phyloP scores from a whole-genome alignment of 2,797 vertebrate species.

The Dromococcyx pavoninus region DNA sequence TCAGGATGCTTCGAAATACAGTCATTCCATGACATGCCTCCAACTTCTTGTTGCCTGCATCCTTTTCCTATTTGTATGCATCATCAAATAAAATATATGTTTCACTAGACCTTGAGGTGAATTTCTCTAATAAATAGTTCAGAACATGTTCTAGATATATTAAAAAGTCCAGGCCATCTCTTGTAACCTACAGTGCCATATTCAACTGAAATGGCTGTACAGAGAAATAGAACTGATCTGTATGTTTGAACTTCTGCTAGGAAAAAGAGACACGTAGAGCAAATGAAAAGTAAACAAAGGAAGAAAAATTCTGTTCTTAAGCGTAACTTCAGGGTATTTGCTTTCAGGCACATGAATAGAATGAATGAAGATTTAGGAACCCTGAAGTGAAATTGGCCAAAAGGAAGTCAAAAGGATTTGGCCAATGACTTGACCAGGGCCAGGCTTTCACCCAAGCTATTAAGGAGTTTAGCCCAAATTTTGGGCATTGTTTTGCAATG shows the following conservation, averaged over 20 bases:
- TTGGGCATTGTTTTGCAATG: not conserved
- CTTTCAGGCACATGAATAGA: not conserved
- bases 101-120: not conserved
- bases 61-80: not conserved
- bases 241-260: not conserved
- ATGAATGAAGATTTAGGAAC: not conserved
- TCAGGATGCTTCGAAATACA: not conserved
- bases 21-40: not conserved
- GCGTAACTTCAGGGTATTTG: not conserved
- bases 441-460: not conserved
- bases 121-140: not conserved
- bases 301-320: not conserved
- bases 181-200: not conserved
- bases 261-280: not conserved
- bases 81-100: not conserved
- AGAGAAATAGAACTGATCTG: not conserved
- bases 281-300: not conserved
- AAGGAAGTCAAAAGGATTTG: not conserved
- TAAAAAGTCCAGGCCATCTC: not conserved
- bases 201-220: not conserved
- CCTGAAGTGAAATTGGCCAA: not conserved
- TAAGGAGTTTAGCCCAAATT: not conserved
- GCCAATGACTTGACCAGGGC: not conserved
- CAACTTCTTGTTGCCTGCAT: not conserved
- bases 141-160: not conserved